These are phyloP conservation scores for Nymphalis io DNA, from an alignment of 1,140 invertebrate genomes.

Conservation along the genomic window DNA sequence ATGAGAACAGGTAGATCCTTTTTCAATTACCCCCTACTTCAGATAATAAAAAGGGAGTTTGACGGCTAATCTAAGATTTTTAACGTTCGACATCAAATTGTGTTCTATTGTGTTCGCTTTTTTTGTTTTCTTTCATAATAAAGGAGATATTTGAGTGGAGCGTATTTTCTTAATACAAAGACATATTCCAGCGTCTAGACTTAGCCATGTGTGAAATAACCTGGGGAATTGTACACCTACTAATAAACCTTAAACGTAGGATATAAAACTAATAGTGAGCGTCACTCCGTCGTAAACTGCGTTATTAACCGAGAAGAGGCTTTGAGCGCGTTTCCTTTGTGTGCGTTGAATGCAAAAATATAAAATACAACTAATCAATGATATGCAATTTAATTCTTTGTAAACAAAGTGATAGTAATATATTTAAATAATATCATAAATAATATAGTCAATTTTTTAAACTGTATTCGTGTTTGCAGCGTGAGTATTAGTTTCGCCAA, in stretches of 20 bases:
- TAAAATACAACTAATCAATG: neutral
- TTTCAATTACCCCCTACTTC: conserved; percentile 59
- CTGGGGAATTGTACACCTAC: conserved; percentile 64
- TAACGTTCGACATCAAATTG: conserved; percentile 34
- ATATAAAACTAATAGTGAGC: conserved; percentile 73
- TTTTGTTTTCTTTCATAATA: conserved; percentile 36
- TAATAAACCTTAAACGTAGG: conserved; percentile 74
- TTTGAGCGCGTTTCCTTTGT: conserved; percentile 42
- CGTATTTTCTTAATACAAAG: conserved; percentile 58
- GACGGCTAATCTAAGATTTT: conserved; percentile 48
- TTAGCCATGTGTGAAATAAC: conserved; percentile 71
- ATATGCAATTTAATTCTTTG: neutral
- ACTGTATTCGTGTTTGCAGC: no score
- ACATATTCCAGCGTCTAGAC: conserved; percentile 70
- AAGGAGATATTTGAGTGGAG: conserved; percentile 35
- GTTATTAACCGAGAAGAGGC: conserved; percentile 63
- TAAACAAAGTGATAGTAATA: no score
- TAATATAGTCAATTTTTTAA: no score
- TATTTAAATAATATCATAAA: no score
- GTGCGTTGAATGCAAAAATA: neutral
- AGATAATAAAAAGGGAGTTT: conserved; percentile 63
- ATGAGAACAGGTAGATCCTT: conserved; percentile 65
- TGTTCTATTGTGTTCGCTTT: conserved; percentile 27
- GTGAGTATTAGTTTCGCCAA: no score
- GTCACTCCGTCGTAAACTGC: conserved; percentile 67